Evolutionary conservation across 2,113 vertebrate genomes (phyloP).

Genomic region (Dromaius novaehollandiae): DNA sequence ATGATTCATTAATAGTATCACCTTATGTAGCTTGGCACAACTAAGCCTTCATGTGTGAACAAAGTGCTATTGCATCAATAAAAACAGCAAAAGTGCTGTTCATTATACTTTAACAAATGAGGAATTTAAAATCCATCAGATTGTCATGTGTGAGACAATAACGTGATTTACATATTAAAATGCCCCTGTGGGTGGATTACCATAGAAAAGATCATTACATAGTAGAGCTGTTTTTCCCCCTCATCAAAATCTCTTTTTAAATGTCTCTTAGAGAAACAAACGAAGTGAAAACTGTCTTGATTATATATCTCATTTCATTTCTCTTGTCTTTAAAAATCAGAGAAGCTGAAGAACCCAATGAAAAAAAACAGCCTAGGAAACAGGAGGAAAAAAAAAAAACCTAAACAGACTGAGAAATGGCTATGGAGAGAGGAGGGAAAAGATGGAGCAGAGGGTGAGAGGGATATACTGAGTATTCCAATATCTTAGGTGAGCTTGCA

Average conservation of each 20-base stretch:
- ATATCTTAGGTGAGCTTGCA: constrained; percentile 5
- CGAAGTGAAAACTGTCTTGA: constrained; percentile 65
- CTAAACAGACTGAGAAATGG: background rate
- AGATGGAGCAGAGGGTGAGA: background rate
- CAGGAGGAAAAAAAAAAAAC: constrained; percentile 1
- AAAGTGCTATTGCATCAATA: constrained; percentile 16
- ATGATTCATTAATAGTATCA: constrained; percentile 48
- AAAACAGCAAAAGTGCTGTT: constrained; percentile 42
- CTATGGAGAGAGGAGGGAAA: background rate
- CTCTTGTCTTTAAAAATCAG: constrained; percentile 66
- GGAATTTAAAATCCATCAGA: constrained; percentile 53
- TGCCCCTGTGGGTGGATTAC: constrained; percentile 42
- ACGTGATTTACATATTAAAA: constrained; percentile 60
- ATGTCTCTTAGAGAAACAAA: constrained; percentile 56
- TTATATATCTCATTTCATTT: constrained; percentile 62
- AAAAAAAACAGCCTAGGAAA: constrained; percentile 37
- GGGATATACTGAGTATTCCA: background rate
- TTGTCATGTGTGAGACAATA: constrained; percentile 47
- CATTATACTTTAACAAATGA: constrained; percentile 50
- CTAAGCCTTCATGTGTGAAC: background rate
- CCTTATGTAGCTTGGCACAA: constrained; percentile 9
- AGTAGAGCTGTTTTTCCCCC: constrained; percentile 6
- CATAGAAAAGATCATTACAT: constrained; percentile 44
- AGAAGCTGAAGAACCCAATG: constrained; percentile 40
- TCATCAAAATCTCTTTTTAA: constrained; percentile 63